Conservation (phyloP, 2,113 vertebrate genomes). For the Larimichthys polyactis region DNA sequence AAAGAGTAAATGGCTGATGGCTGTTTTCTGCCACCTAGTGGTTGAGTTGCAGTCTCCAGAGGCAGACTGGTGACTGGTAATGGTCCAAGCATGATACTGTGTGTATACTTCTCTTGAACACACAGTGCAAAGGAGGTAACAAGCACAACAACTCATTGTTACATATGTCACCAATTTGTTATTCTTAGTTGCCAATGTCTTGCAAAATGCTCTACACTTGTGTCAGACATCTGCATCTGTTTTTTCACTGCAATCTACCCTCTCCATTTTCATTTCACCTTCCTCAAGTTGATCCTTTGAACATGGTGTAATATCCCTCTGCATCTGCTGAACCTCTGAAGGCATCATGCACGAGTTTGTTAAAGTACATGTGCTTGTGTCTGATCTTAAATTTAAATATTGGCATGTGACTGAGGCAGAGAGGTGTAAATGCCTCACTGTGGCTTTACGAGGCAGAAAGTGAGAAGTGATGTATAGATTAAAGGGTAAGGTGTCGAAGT, state of each 20-base stretch:
- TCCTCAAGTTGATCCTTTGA: background rate
- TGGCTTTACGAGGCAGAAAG: constrained; percentile 6
- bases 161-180: background rate
- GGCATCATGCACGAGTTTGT: background rate
- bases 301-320: background rate
- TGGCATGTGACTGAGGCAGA: background rate
- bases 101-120: background rate
- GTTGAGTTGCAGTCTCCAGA: background rate
- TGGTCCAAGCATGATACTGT: too few relatives aligned
- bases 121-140: background rate
- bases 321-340: background rate
- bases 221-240: background rate
- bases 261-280: background rate
- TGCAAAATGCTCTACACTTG: background rate
- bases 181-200: background rate
- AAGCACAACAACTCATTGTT: too few relatives aligned
- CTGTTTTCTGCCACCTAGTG: constrained; percentile 44
- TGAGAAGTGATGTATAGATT: constrained; percentile 16
- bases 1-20: background rate
- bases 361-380: background rate
- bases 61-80: background rate
- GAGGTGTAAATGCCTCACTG: constrained; percentile 1
- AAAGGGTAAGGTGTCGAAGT: constrained; percentile 4
- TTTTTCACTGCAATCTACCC: background rate
- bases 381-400: background rate